A percentile compares a stretch with the other conserved stretches of the same genome.
These are phyloP conservation scores for Hiodon tergisus DNA, from an alignment of 2,113 vertebrate genomes.

Conservation along the genomic window DNA sequence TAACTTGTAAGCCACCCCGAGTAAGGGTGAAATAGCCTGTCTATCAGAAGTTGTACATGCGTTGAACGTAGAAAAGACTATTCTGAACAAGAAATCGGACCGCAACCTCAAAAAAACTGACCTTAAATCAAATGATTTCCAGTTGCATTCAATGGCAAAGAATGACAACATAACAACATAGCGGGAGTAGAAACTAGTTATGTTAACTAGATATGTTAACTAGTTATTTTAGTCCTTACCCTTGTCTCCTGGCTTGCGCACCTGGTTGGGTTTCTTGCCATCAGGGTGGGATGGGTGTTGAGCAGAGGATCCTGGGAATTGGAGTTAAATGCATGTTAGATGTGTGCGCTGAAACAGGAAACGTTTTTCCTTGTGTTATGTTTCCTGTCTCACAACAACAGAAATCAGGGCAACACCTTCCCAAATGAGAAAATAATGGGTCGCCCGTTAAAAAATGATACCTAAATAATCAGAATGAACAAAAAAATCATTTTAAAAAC, in stretches of 20 bases:
- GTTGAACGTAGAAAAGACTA: too few species aligned
- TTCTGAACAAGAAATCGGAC: too few species aligned
- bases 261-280: constrained; percentile 53
- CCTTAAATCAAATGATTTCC: too few species aligned
- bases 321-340: neutral
- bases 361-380: neutral
- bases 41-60: too few species aligned
- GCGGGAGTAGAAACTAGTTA: too few species aligned
- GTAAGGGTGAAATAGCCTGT: too few species aligned
- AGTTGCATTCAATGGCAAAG: too few species aligned
- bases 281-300: constrained; percentile 23
- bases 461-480: constrained; percentile 6
- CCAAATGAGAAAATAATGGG: neutral
- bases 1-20: too few species aligned
- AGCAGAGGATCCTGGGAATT: constrained; percentile 47
- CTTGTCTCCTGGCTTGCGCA: constrained; percentile 45
- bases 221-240: constrained; percentile 33
- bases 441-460: neutral
- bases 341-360: neutral
- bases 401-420: constrained; percentile 40
- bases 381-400: neutral
- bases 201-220: too few species aligned
- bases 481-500: constrained; percentile 31
- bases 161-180: too few species aligned
- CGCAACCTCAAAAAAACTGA: too few species aligned